Conservation (phyloP, 2,113 vertebrate genomes). For the Macheiramphus alcinus region DNA sequence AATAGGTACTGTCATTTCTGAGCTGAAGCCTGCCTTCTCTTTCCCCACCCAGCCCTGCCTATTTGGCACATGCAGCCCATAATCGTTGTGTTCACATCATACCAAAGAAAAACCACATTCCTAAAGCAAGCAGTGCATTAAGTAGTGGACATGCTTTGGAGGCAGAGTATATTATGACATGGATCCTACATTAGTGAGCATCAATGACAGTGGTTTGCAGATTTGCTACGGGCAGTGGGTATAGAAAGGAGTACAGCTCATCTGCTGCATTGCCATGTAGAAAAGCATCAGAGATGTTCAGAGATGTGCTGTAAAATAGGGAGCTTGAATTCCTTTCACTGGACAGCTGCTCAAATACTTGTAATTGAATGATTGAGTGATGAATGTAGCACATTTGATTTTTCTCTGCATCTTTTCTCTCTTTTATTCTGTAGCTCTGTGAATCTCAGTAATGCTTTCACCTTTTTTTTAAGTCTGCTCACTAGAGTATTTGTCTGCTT, state of each 20-base stretch:
- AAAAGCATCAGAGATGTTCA: not conserved
- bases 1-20: conserved; percentile 64
- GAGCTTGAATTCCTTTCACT: not conserved
- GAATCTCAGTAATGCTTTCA: not conserved
- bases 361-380: not conserved
- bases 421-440: not conserved
- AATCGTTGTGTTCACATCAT: not conserved
- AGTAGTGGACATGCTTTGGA: conserved; percentile 4
- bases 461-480: not conserved
- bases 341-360: not conserved
- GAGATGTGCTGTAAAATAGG: not conserved
- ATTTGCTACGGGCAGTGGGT: not conserved
- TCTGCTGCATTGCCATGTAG: not conserved
- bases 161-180: not conserved
- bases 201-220: not conserved
- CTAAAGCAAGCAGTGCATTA: not conserved
- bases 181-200: conserved; percentile 1
- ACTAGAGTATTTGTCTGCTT: not conserved
- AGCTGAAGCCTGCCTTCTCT: conserved; percentile 49
- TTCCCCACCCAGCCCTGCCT: conserved; percentile 24
- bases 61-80: conserved; percentile 21
- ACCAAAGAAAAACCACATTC: not conserved
- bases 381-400: not conserved
- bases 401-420: not conserved
- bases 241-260: not conserved